A percentile compares a stretch with the other conserved stretches of the same genome.
These are phyloP conservation scores for Cinara cedri DNA, from an alignment of 2,888 invertebrate species.

Conservation along the genomic window DNA sequence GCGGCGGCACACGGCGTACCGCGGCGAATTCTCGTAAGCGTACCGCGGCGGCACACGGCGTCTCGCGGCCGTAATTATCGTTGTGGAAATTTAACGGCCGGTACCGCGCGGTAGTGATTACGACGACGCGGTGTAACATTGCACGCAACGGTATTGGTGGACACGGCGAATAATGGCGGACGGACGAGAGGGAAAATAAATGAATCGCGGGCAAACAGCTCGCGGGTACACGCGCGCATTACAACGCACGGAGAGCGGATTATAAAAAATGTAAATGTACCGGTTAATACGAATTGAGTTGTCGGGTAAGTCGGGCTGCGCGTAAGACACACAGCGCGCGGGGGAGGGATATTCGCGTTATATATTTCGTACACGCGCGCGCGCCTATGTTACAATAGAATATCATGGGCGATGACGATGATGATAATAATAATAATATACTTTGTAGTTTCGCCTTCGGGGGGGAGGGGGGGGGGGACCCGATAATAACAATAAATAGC, in stretches of 20 bases:
- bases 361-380: neutral
- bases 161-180: no score
- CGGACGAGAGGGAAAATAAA: conserved; percentile 20
- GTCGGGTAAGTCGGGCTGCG: no score
- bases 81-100: conserved; percentile 5
- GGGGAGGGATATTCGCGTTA: neutral
- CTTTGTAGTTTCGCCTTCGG: conserved; percentile 32
- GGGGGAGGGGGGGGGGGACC: no score
- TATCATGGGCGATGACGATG: neutral
- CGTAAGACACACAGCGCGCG: no score
- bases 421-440: conserved; percentile 51
- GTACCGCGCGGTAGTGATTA: no score
- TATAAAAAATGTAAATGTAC: neutral
- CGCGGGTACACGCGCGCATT: conserved; percentile 3
- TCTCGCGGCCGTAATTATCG: no score
- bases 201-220: conserved; percentile 38
- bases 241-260: neutral
- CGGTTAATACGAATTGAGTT: conserved; percentile 45
- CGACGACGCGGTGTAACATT: neutral
- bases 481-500: neutral
- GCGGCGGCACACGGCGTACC: no score
- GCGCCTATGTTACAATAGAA: neutral
- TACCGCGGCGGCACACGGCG: no score
- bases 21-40: no score
- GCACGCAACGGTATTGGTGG: neutral